Percentiles rank a stretch among this genome's conserved stretches.
Conservation (phyloP, 2,797 vertebrate species). For the Hipposideros larvatus region DNA sequence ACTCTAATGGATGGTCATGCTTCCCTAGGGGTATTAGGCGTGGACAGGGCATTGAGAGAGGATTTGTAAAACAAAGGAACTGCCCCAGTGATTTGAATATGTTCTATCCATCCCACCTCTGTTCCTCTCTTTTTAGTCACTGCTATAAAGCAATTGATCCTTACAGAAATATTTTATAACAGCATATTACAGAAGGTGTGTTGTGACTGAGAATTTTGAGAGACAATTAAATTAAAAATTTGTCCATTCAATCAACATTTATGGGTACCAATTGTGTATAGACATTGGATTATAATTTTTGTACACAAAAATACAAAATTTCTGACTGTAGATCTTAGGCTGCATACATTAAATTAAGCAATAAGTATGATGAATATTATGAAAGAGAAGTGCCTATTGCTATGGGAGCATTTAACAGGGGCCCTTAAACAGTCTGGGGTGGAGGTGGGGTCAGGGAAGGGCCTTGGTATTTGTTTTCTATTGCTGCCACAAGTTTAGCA, state of each 20-base stretch:
- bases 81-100: constrained; percentile 21
- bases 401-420: background rate
- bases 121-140: constrained; percentile 23
- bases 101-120: background rate
- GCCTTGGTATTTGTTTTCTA: constrained; percentile 39
- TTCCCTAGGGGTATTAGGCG: background rate
- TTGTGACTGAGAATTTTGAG: constrained; percentile 51
- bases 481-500: constrained; percentile 41
- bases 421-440: background rate
- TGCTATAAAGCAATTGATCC: constrained; percentile 12
- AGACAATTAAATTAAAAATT: constrained; percentile 58
- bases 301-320: constrained; percentile 19
- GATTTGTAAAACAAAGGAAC: constrained; percentile 35
- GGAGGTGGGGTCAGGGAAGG: background rate
- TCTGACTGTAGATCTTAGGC: constrained; percentile 54
- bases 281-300: constrained; percentile 49
- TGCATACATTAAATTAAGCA: constrained; percentile 39
- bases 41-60: background rate
- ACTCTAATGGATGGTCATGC: background rate
- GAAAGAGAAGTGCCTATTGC: constrained; percentile 37
- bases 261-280: background rate
- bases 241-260: constrained; percentile 48
- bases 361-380: constrained; percentile 57
- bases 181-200: background rate
- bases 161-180: constrained; percentile 63